Evolutionary conservation across 2,797 vertebrate species (phyloP).

Genomic region (Enteromius treurensis): DNA sequence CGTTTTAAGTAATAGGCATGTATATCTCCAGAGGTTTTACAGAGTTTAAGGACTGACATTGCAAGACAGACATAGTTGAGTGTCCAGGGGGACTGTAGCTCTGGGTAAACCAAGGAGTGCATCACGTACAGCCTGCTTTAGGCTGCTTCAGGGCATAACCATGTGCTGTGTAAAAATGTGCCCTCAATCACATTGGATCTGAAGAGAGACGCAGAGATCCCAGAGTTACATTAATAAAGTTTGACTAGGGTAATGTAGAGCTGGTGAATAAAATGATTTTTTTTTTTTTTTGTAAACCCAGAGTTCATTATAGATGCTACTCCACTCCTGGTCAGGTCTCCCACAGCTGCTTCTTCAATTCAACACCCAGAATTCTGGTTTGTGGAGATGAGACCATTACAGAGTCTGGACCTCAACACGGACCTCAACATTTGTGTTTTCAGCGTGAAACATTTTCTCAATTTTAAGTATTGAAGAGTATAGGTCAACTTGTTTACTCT

Average conservation of each 20-base stretch:
- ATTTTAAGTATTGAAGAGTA: not conserved
- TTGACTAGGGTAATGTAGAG: constrained; percentile 30
- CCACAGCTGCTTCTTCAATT: constrained; percentile 22
- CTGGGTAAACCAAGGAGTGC: not conserved
- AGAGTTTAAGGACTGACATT: constrained; percentile 15
- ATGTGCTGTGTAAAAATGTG: constrained; percentile 33
- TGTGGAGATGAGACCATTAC: not conserved
- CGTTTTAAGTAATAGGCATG: constrained; percentile 5
- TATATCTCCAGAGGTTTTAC: constrained; percentile 10
- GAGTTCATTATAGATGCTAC: constrained; percentile 27
- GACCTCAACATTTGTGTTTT: not conserved
- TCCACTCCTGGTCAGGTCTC: constrained; percentile 1
- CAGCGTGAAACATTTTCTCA: not conserved
- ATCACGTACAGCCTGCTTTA: constrained; percentile 14
- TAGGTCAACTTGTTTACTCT: no score
- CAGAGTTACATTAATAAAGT: constrained; percentile 22
- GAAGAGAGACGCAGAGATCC: constrained; percentile 14
- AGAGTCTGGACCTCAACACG: not conserved
- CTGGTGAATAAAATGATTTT: constrained; percentile 18
- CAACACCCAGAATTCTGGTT: constrained; percentile 13
- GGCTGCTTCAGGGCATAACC: constrained; percentile 28
- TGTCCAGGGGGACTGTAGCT: constrained; percentile 19
- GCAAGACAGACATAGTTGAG: constrained; percentile 4
- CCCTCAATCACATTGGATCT: constrained; percentile 39
- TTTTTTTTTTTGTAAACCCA: not conserved